Base-by-base conservation (phyloP, 1,140 invertebrate species). In the Triops cancriformis region DNA sequence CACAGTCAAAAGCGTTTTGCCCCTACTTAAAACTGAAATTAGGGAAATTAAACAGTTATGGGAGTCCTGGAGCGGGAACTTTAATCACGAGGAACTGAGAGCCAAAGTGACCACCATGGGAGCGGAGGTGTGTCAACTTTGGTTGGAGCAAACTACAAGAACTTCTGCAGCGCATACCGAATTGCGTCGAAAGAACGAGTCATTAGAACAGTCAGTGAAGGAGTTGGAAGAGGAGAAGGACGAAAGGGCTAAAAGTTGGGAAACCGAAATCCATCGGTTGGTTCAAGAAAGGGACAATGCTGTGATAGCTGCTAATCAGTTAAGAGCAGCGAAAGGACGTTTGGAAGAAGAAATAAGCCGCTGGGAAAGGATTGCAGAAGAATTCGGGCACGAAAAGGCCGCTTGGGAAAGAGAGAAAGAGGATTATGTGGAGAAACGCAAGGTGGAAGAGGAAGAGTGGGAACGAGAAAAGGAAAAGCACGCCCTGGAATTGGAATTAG, bases 401-500 rank as follows among this genome's bases (percentile, higher is more conserved):
- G 23, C 12, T 0, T 14, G 26, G 23, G 73, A 28, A 10, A 74
- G 37, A 26, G 28, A 43, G 72, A 27, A 78, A 7, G 73, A 78
- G 51, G 73, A 26, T 10, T 18, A 41, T 4, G n/a, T 27, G 23
- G n/a, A 78, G 18, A 31, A 45, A 23, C 42, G 45, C 14, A 78
- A 26, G 37, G 12, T 45, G 28, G 77, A 45, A 11, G 26, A 74
- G 6, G 73, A 73, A 74, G 74, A 78, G 18, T 14, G 5, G 27
- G 45, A 45, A 26, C 41, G 73, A 18, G 37, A 74, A 7, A 73
- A 45, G 31, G 77, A 78, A 14, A 73, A 73, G 37, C 18, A 42
- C 23, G 31, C 26, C 1, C 14, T 73, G 26, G 26, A 73, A 5
- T 3, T 42, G 14, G 72, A 74, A 18, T 28, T 78, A 11, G 77